A percentile compares a stretch with the other conserved stretches of the same genome.
These are phyloP conservation scores for Drosophila seguyi DNA, from an alignment of 1,140 invertebrate species.

Conservation along the genomic window DNA sequence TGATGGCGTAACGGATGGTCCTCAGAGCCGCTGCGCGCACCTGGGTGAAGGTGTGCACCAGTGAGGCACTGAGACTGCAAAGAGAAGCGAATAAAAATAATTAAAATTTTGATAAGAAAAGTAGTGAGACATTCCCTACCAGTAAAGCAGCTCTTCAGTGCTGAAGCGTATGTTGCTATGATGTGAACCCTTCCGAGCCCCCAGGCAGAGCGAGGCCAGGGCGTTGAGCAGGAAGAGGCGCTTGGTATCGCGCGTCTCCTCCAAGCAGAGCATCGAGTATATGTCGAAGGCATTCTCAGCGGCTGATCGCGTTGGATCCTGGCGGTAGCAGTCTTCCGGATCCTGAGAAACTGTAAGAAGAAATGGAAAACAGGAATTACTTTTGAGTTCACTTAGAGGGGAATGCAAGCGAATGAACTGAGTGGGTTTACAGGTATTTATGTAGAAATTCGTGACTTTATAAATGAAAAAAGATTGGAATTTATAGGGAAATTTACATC, in stretches of 20 bases:
- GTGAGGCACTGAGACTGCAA: constrained; percentile 91
- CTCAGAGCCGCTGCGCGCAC: constrained; percentile 94
- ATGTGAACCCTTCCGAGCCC: constrained; percentile 78
- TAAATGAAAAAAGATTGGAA: background rate
- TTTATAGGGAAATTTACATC: too few species aligned
- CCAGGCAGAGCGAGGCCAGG: constrained; percentile 77
- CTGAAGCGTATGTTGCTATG: constrained; percentile 88
- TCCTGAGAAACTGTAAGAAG: constrained; percentile 70
- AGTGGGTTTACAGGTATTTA: too few species aligned
- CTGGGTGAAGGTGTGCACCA: constrained; percentile 94
- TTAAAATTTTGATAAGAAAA: background rate
- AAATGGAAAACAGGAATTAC: background rate
- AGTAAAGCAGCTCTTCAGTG: constrained; percentile 92
- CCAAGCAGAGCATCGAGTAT: constrained; percentile 70
- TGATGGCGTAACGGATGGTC: constrained; percentile 93
- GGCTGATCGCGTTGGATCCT: constrained; percentile 74
- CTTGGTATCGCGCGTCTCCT: constrained; percentile 78
- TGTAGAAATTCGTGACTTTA: background rate
- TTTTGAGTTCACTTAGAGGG: background rate
- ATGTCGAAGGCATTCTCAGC: constrained; percentile 84
- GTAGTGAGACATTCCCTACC: constrained; percentile 88
- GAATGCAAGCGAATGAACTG: background rate
- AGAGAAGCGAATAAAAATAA: background rate
- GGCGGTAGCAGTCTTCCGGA: constrained; percentile 78
- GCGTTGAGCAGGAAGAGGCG: constrained; percentile 80